Base-by-base conservation (phyloP, 2,888 invertebrate species). In the Dendrolimus pini region DNA sequence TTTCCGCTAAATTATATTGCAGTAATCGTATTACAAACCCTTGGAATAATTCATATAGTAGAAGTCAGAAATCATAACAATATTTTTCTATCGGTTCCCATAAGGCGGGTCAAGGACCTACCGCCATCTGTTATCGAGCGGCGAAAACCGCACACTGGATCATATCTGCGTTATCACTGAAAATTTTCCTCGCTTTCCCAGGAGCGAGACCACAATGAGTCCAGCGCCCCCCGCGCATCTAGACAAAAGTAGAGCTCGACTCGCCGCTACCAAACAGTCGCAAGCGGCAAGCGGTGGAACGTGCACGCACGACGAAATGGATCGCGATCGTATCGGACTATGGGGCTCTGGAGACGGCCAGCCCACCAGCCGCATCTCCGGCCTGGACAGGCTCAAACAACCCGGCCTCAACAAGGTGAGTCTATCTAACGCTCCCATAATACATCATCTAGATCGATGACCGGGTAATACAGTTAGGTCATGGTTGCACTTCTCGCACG, bases 371-470 rank as follows among this genome's bases (percentile, higher is more conserved):
- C 90, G 91, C 60, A 77, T 93, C 58, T 91, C 93, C 58, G 95
- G 95, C 59, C 89, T 95, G 64, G 95, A 95, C 81, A 93, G 93
- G 64, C 87, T 95, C 55, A 91, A 92, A 61, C 92, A 94, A 75
- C 94, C 95, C 2, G 92, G 93, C 59, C 89, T 94, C 9, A 95
- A 95, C 80, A 95, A 95, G 94, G 95, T 95, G 80, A 68, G 75
- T 63, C 52, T 3, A 47, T 47, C 9, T 6, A 12, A 12, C 14
- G 9, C 14, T 0, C 1, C 14, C 41, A 47, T 14, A 41, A 41
- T 3, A 53, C 47, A 52, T 52, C 60, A 60, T 14, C 53, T 54
- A 60, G 64, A 70, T 70, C 63, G 61, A 65, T 68, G 66, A 62
- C 65, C 67, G 65, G 62, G 62, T 71, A 66, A 73, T 78, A 74